Evolutionary conservation across 2,797 vertebrate genomes (phyloP).

Genomic region (Poecilia gillii): DNA sequence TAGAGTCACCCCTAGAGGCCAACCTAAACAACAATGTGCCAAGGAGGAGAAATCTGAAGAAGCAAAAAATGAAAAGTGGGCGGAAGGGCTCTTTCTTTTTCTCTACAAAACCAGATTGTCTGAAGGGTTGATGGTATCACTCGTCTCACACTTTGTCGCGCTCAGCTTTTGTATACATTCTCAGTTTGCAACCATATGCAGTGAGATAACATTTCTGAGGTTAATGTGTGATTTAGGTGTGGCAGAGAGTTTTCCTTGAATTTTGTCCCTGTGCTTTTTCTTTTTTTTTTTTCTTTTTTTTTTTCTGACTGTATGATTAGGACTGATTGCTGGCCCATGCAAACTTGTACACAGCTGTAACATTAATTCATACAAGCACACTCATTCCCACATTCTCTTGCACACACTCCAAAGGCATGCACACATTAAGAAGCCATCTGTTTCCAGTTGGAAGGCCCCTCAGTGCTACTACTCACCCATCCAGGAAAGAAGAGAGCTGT

Average conservation of each 20-base stretch:
- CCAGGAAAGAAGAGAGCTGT: conserved; percentile 76
- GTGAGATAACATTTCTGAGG: conserved; percentile 18
- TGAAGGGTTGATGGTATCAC: conserved; percentile 53
- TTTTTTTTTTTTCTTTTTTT: neutral
- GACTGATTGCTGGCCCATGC: conserved; percentile 36
- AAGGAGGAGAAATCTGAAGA: conserved; percentile 64
- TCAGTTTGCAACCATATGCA: conserved; percentile 36
- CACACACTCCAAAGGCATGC: conserved; percentile 62
- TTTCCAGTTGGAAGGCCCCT: conserved; percentile 80
- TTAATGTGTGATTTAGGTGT: conserved; percentile 39
- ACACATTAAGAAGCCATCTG: conserved; percentile 82
- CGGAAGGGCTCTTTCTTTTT: conserved; percentile 35
- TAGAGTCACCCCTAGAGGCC: conserved; percentile 62
- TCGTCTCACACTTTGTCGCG: conserved; percentile 47
- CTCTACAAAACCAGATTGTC: conserved; percentile 47
- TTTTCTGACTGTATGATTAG: conserved; percentile 12
- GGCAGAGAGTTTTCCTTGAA: conserved; percentile 24
- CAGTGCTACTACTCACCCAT: conserved; percentile 68
- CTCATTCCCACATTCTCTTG: conserved; percentile 37
- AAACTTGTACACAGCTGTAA: conserved; percentile 31
- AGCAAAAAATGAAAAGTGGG: conserved; percentile 44
- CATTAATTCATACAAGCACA: conserved; percentile 43
- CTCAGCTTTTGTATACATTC: conserved; percentile 32
- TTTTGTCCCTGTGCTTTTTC: conserved; percentile 23
- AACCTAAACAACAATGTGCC: conserved; percentile 68